phyloP scores from a whole-genome alignment of 2,888 invertebrate genomes.

The Sesamia inferens region DNA sequence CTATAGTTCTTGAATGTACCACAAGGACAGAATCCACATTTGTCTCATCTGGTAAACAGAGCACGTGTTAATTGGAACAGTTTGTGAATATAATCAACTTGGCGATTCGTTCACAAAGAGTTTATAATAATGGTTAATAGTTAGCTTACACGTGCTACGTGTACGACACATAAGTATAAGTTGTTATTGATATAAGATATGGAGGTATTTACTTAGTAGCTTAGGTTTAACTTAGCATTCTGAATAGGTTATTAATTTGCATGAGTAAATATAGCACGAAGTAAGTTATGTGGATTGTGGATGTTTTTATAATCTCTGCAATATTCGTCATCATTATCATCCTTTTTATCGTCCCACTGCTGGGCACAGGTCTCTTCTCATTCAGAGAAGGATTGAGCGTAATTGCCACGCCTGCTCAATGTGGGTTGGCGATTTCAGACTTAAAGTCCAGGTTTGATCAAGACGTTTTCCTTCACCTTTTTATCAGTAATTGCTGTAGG shows the following conservation, averaged over 20 bases:
- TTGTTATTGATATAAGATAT: slow-evolving; percentile 1
- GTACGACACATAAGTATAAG: not conserved
- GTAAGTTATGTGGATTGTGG: not conserved
- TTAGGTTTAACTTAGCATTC: slow-evolving; percentile 24
- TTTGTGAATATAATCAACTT: slow-evolving; percentile 25
- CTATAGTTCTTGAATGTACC: accelerated
- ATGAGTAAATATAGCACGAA: slow-evolving; percentile 1
- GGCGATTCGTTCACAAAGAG: slow-evolving; percentile 19
- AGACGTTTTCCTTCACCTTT: too few relatives aligned
- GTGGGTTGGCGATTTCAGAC: too few relatives aligned
- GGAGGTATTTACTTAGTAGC: slow-evolving; percentile 22
- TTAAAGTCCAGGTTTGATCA: too few relatives aligned
- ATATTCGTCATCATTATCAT: not conserved
- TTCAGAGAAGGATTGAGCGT: too few relatives aligned
- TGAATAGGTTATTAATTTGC: not conserved
- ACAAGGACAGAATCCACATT: not conserved
- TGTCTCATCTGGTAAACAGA: not conserved
- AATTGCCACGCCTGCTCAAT: too few relatives aligned
- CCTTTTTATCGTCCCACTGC: too few relatives aligned
- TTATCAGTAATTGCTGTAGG: too few relatives aligned
- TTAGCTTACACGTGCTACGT: slow-evolving; percentile 41
- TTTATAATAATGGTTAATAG: too few relatives aligned
- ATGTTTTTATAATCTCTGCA: not conserved
- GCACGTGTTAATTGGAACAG: not conserved
- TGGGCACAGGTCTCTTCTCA: too few relatives aligned